Conservation (phyloP, 2,888 invertebrate genomes). For the Tenthredo livida region DNA sequence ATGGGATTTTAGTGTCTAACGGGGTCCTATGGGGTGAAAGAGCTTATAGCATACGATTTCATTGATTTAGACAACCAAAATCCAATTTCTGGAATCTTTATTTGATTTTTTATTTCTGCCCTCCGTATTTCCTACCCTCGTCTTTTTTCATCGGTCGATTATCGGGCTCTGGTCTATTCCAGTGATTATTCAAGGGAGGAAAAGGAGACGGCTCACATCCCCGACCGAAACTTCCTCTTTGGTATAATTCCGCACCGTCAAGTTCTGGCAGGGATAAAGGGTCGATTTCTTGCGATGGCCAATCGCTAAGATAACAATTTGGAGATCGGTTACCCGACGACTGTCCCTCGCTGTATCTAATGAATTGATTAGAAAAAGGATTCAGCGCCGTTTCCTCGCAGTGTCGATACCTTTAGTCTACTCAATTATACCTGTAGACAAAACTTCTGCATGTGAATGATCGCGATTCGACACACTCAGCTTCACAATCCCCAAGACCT, state of each 20-base stretch:
- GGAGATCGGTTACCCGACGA: conserved; percentile 84
- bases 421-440: conserved; percentile 85
- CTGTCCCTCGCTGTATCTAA: conserved; percentile 82
- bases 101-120: background rate
- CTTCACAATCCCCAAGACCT: conserved; percentile 89
- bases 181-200: conserved; percentile 57
- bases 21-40: too few relatives aligned
- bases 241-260: conserved; percentile 87
- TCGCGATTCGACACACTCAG: conserved; percentile 87
- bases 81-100: too few relatives aligned
- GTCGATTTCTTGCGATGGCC: conserved; percentile 84
- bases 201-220: conserved; percentile 87
- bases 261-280: conserved; percentile 81
- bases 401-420: background rate
- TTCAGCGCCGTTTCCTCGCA: background rate
- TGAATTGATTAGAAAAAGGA: conserved; percentile 21
- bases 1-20: background rate
- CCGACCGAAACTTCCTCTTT: conserved; percentile 89
- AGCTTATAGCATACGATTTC: background rate
- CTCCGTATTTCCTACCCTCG: conserved; percentile 58
- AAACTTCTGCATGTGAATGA: conserved; percentile 90
- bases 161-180: conserved; percentile 36
- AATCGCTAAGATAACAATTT: conserved; percentile 90
- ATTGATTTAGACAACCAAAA: background rate
- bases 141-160: conserved; percentile 58